Conservation (phyloP, 2,888 invertebrate genomes). For the Pomacea canaliculata region DNA sequence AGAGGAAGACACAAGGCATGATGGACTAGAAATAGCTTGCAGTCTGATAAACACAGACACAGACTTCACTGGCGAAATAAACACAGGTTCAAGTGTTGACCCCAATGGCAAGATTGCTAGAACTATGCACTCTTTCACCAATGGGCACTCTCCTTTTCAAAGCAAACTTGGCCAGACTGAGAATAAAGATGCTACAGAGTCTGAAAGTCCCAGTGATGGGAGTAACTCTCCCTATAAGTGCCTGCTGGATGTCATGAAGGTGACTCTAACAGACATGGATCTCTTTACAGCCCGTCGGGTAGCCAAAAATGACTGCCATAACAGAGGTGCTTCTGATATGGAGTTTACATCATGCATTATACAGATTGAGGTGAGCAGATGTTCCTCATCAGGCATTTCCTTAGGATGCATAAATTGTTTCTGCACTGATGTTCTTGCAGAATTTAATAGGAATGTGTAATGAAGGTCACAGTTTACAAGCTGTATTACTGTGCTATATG, state of each 20-base stretch:
- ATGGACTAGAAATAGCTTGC: slow-evolving; percentile 27
- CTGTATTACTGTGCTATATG: no score
- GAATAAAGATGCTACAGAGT: no score
- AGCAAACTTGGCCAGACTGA: neutral
- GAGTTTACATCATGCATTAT: slow-evolving; percentile 66
- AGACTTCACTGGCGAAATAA: slow-evolving; percentile 17
- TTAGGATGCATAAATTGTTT: no score
- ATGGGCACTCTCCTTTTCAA: slow-evolving; percentile 9
- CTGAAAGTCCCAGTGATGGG: no score
- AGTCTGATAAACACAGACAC: slow-evolving; percentile 12
- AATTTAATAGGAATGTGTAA: no score
- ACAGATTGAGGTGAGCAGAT: slow-evolving; percentile 53
- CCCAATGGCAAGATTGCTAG: slow-evolving; percentile 17
- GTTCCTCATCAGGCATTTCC: no score
- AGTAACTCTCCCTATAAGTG: slow-evolving; percentile 66
- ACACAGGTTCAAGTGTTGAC: slow-evolving; percentile 45
- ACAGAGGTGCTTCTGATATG: slow-evolving; percentile 48
- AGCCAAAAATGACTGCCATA: slow-evolving; percentile 45
- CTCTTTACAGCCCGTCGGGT: slow-evolving; percentile 77
- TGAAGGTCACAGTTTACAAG: no score
- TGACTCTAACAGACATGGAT: slow-evolving; percentile 83
- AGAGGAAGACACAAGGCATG: slow-evolving; percentile 54
- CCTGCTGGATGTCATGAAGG: slow-evolving; percentile 81
- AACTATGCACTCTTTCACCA: neutral
- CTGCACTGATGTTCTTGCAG: no score